Conservation (phyloP, 1,140 invertebrate genomes). For the Latrodectus geometricus region DNA sequence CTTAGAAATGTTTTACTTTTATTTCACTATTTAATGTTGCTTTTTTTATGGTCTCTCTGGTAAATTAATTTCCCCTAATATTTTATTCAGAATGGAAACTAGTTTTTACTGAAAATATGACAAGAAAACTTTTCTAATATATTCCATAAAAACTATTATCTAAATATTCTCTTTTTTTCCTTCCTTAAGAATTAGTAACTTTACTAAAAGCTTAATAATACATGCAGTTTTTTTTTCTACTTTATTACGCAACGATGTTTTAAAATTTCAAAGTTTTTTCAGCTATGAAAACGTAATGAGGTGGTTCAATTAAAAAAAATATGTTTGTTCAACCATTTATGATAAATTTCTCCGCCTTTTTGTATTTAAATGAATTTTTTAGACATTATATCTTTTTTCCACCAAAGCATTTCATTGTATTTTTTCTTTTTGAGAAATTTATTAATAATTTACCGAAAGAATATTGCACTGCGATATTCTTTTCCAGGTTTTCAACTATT, state of each 20-base stretch:
- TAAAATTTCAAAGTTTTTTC: conserved; percentile 52
- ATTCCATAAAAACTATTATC: conserved; percentile 3
- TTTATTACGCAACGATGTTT: conserved; percentile 39
- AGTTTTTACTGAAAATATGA: not conserved
- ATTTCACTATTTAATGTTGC: not conserved
- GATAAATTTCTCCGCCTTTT: conserved; percentile 25
- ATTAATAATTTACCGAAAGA: conserved; percentile 60
- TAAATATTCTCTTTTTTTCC: conserved; percentile 15
- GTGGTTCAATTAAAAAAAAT: conserved; percentile 50
- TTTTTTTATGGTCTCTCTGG: not conserved
- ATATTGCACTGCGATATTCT: conserved; percentile 42
- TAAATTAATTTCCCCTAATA: not conserved
- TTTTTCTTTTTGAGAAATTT: conserved; percentile 17
- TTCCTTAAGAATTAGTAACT: conserved; percentile 1
- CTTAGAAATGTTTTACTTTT: not conserved
- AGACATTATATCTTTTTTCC: conserved; percentile 25
- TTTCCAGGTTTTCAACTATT: conserved; percentile 38
- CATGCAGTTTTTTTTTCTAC: not conserved
- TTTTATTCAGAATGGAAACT: not conserved
- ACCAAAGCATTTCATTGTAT: conserved; percentile 8
- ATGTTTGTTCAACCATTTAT: conserved; percentile 57
- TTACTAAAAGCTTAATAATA: conserved; percentile 28
- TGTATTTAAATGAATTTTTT: conserved; percentile 19
- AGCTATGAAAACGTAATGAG: conserved; percentile 54
- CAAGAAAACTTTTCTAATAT: not conserved